Percentiles rank a stretch among this genome's conserved stretches.
Evolutionary conservation across 2,888 invertebrate species (phyloP).

Genomic region (Leptothorax acervorum): DNA sequence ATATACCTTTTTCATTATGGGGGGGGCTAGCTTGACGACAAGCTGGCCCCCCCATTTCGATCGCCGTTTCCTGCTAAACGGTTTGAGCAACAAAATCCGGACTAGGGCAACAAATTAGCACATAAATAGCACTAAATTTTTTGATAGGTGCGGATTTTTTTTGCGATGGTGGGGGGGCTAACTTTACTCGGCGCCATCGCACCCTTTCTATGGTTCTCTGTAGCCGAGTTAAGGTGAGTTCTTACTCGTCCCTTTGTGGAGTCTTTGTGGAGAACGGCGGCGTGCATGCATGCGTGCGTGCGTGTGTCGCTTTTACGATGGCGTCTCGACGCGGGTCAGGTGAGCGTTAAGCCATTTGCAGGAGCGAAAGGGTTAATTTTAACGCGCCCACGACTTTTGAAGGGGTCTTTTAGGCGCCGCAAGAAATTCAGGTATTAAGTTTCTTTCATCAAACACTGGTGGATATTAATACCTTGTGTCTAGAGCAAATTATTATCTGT

Average conservation of each 20-base stretch:
- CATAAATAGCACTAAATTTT: no score
- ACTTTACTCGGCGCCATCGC: constrained; percentile 1
- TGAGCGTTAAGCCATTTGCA: constrained; percentile 52
- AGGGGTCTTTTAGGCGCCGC: constrained; percentile 23
- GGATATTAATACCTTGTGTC: neutral
- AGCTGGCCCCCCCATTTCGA: no score
- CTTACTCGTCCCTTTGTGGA: constrained; percentile 40
- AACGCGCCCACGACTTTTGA: constrained; percentile 54
- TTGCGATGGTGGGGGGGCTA: no score
- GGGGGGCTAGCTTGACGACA: no score
- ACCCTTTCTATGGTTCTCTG: constrained; percentile 10
- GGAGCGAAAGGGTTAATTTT: constrained; percentile 62
- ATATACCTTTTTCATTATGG: no score
- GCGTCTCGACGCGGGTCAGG: constrained; percentile 52
- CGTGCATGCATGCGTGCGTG: neutral
- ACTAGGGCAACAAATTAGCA: no score
- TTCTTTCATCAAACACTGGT: neutral
- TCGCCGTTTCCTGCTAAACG: no score
- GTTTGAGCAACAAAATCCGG: no score
- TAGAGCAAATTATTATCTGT: neutral
- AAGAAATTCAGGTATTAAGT: constrained; percentile 5
- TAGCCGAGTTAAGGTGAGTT: neutral
- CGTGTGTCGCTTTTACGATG: constrained; percentile 14
- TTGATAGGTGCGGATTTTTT: no score
- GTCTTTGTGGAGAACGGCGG: neutral